A percentile compares a stretch with the other conserved stretches of the same genome.
phyloP scores from a whole-genome alignment of 2,797 vertebrate species.

The Loris lydekkerianus region DNA sequence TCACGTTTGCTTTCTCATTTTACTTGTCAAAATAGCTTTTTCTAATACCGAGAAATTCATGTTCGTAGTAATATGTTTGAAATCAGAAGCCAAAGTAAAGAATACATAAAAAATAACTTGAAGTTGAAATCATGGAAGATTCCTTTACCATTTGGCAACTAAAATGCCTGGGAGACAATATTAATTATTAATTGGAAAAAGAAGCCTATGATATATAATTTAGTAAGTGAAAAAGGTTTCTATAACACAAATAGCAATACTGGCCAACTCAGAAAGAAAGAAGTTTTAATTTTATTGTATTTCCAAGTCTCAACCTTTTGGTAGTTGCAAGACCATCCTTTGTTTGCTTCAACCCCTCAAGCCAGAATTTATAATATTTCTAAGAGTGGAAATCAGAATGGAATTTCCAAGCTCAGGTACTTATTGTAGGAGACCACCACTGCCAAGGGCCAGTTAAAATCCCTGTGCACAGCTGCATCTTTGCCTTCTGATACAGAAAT shows the following conservation, averaged over 20 bases:
- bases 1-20: not conserved
- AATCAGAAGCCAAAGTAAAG: not conserved
- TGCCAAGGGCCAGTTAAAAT: not conserved
- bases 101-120: not conserved
- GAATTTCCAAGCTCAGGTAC: not conserved
- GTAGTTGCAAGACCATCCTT: not conserved
- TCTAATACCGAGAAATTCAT: not conserved
- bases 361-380: not conserved
- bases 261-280: accelerated
- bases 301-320: not conserved
- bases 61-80: not conserved
- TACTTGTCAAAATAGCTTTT: not conserved
- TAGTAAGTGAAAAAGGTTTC: not conserved
- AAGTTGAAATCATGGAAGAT: not conserved
- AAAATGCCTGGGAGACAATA: not conserved
- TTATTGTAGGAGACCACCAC: not conserved
- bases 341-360: not conserved
- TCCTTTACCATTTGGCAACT: not conserved
- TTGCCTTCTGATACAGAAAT: not conserved
- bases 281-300: not conserved
- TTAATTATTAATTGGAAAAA: slow-evolving; percentile 51
- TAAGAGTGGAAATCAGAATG: not conserved
- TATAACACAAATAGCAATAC: accelerated
- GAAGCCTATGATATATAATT: not conserved
- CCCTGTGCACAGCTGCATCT: not conserved